These are phyloP conservation scores for Anisognathus igniventris DNA, from an alignment of 2,797 vertebrate genomes.

Conservation along the genomic window DNA sequence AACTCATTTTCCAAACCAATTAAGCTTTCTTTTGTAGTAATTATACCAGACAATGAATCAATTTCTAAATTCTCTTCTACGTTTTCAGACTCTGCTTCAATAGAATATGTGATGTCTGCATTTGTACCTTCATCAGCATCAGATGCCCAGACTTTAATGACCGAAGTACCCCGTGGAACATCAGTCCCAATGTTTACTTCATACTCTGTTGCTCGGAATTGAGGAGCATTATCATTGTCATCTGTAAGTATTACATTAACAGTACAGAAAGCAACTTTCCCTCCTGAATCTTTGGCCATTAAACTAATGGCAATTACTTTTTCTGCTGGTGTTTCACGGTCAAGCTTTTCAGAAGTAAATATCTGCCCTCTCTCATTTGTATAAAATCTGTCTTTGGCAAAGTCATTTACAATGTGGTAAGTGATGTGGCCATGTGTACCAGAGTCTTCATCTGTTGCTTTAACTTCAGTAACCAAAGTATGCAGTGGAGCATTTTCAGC, in stretches of 20 bases:
- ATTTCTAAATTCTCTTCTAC: slow-evolving; percentile 95
- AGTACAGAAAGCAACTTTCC: slow-evolving; percentile 91
- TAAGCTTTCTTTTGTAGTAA: slow-evolving; percentile 94
- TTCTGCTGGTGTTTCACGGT: slow-evolving; percentile 88
- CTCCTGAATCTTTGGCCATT: slow-evolving; percentile 90
- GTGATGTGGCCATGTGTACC: slow-evolving; percentile 85
- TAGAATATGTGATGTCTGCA: slow-evolving; percentile 87
- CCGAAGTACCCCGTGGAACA: slow-evolving; percentile 84
- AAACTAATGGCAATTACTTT: slow-evolving; percentile 91
- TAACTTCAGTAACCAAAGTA: slow-evolving; percentile 86
- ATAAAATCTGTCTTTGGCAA: slow-evolving; percentile 93
- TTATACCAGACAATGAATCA: slow-evolving; percentile 83
- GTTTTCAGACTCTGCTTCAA: slow-evolving; percentile 89
- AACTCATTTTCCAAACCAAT: slow-evolving; percentile 93
- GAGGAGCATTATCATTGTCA: slow-evolving; percentile 94
- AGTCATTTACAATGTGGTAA: slow-evolving; percentile 92
- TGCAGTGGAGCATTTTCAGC: slow-evolving; percentile 88
- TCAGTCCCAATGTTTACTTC: slow-evolving; percentile 87
- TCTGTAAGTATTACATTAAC: slow-evolving; percentile 96
- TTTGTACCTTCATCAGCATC: slow-evolving; percentile 96
- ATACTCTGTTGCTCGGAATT: slow-evolving; percentile 91
- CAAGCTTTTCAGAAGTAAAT: slow-evolving; percentile 88
- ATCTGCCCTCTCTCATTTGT: slow-evolving; percentile 87
- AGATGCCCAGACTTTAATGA: slow-evolving; percentile 88
- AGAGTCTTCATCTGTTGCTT: slow-evolving; percentile 87